These are phyloP conservation scores for Dunckerocampus dactyliophorus DNA, from an alignment of 2,113 vertebrate genomes.

Conservation along the genomic window DNA sequence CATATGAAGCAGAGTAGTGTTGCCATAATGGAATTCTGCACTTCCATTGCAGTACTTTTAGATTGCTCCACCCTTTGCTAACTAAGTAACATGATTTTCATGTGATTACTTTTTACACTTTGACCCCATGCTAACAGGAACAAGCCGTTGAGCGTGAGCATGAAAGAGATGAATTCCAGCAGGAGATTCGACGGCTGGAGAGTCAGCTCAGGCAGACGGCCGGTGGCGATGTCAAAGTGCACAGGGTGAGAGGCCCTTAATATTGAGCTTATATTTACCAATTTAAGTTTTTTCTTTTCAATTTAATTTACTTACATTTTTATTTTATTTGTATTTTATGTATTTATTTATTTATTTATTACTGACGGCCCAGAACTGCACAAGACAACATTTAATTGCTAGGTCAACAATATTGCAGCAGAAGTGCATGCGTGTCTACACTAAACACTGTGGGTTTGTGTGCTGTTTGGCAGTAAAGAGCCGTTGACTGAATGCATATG, in stretches of 20 bases:
- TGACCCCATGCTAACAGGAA: slow-evolving; percentile 68
- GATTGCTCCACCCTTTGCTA: no score
- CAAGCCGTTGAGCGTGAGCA: slow-evolving; percentile 93
- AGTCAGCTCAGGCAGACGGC: slow-evolving; percentile 73
- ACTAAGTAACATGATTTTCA: not conserved
- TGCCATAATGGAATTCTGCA: not conserved
- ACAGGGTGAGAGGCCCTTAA: slow-evolving; percentile 59
- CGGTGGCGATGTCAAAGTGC: slow-evolving; percentile 59
- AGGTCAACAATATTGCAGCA: not conserved
- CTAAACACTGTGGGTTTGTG: not conserved
- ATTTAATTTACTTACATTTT: not conserved
- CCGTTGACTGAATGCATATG: not conserved
- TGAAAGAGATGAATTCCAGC: slow-evolving; percentile 94
- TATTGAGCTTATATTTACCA: not conserved
- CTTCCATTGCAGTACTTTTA: no score
- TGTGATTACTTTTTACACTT: not conserved
- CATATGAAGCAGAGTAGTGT: not conserved
- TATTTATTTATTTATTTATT: not conserved
- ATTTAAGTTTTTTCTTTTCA: no score
- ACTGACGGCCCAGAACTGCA: not conserved
- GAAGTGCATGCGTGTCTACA: not conserved
- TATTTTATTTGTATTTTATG: not conserved
- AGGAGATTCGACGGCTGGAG: slow-evolving; percentile 89
- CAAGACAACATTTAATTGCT: not conserved
- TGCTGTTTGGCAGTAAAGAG: not conserved